phyloP scores from a whole-genome alignment of 2,113 vertebrate species.

The Conger conger region DNA sequence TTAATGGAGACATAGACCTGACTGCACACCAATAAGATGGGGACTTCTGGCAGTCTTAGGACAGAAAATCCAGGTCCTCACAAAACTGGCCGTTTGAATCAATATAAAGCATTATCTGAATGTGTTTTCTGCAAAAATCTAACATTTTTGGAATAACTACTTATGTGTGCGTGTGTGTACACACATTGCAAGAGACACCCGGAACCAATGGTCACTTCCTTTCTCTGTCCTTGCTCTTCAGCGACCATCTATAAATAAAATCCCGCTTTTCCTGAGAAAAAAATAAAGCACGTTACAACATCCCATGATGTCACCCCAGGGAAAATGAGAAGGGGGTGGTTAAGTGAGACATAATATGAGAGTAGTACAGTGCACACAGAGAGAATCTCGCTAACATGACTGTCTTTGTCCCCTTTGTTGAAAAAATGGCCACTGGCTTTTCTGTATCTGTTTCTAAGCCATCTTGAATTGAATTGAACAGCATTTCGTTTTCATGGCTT shows the following conservation, averaged over 20 bases:
- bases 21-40: too few species aligned
- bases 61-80: too few species aligned
- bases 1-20: too few species aligned
- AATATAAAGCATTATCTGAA: too few species aligned
- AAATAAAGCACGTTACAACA: conserved; percentile 59
- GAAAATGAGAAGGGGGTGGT: conserved; percentile 36
- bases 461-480: background rate
- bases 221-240: background rate
- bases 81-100: too few species aligned
- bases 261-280: conserved; percentile 59
- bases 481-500: conserved; percentile 46
- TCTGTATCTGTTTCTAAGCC: background rate
- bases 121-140: too few species aligned
- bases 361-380: background rate
- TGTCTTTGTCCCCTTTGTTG: background rate
- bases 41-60: too few species aligned
- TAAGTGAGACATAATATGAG: background rate
- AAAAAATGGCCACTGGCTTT: background rate
- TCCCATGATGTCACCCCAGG: conserved; percentile 63
- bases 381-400: background rate
- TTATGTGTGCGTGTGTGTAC: background rate
- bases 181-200: background rate
- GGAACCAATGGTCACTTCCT: conserved; percentile 14
- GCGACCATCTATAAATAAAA: conserved; percentile 38
- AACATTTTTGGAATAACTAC: background rate